Evolutionary conservation across 2,797 vertebrate species (phyloP), one percentile per base, ranked within the genome.

Genomic region (Coregonus suidteri): DNA sequence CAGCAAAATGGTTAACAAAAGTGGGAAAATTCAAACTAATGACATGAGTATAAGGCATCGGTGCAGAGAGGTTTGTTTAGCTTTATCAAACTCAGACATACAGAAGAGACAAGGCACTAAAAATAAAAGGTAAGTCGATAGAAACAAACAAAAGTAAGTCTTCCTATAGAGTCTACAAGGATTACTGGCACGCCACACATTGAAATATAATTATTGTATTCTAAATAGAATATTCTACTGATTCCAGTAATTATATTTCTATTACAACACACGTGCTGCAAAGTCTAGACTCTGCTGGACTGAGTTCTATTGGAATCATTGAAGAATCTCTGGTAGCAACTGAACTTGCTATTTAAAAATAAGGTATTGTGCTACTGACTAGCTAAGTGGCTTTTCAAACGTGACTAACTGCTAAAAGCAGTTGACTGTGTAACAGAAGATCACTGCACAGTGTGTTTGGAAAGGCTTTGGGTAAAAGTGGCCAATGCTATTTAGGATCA

Each of bases 261-360:
- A 59, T 59, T 18, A 59, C 1, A 9, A 30, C 64, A 31, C 64
- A 65, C 13, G 1, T 30, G 64, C 64, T 14, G 14, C 14, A 34
- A 65, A 65, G 7, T 95, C 90, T 99, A 56, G 54, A 16, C 54
- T 15, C 51, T 56, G 53, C 14, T 56, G 53, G 15, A 25, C 6
- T 59, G 18, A 59, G 6, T 64, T 62, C n/a, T 25, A 62, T 25
- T 25, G 59, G n/a, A 64, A 64, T 64, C 59, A 64, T 13, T 64
- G 20, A 11, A 25, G 59, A 25, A 25, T 64, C 11, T 59, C 56
- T 59, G 56, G 18, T 59, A 59, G 18, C 2, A 59, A 20, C 6
- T 59, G 6, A 59, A n/a, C 18, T 59, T 59, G 56, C 56, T 7
- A 6, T 20, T 9, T 20, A 20, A 6, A 16, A 47, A 13, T 47